A percentile compares a stretch with the other conserved stretches of the same genome.
Conservation (phyloP, 2,113 vertebrate species). For the Bufo gargarizans region DNA sequence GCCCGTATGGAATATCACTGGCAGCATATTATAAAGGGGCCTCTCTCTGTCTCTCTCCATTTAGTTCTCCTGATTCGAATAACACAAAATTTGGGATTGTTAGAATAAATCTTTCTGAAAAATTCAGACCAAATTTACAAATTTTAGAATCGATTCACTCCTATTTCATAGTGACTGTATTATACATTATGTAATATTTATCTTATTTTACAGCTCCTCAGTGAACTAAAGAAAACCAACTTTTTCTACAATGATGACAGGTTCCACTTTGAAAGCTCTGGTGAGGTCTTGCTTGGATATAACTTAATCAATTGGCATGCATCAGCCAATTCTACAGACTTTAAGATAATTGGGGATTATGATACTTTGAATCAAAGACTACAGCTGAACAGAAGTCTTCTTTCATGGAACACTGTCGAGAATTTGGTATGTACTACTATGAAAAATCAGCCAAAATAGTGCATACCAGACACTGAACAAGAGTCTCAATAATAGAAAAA, state of each 20-base stretch:
- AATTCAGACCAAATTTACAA: too few species aligned
- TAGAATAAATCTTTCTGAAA: too few species aligned
- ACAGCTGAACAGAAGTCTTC: conserved; percentile 8
- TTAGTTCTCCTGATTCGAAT: too few species aligned
- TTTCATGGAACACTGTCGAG: conserved; percentile 61
- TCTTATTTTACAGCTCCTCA: conserved; percentile 66
- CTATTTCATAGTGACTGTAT: too few species aligned
- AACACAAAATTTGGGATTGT: too few species aligned
- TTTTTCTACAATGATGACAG: conserved; percentile 59
- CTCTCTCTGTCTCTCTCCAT: too few species aligned
- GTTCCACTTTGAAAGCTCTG: conserved; percentile 65
- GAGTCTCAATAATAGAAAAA: too few species aligned
- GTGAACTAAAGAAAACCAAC: conserved; percentile 63
- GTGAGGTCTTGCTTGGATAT: conserved; percentile 68
- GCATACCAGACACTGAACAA: too few species aligned
- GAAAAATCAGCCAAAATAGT: too few species aligned
- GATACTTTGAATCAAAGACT: conserved; percentile 49
- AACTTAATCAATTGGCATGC: conserved; percentile 64
- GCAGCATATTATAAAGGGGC: too few species aligned
- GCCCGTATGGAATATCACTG: too few species aligned
- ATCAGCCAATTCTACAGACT: conserved; percentile 20
- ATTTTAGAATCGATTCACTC: too few species aligned
- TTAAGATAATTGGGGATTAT: conserved; percentile 63
- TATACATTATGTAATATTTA: not conserved
- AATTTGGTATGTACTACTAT: conserved; percentile 59